Evolutionary conservation across 2,888 invertebrate genomes (phyloP), one percentile per base, ranked within the genome.

Genomic region (Sympetrum striolatum): DNA sequence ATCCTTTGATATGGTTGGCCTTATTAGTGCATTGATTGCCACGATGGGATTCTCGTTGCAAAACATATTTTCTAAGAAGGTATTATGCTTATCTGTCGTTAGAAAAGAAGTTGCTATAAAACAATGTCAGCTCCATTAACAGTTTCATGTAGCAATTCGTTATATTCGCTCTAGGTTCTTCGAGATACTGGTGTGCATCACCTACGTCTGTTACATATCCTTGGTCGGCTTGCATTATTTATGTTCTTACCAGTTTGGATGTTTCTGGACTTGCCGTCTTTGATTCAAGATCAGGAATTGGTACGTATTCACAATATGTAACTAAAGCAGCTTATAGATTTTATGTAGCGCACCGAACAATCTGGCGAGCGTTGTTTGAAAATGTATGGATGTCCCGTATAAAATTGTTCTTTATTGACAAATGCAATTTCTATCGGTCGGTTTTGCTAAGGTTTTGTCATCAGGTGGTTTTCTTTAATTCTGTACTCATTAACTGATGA

Each of bases 51-150:
- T 98, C 93, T 97, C 98, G 22, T 94, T 99, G 92, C 98, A 98
- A 94, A 98, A 99, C 94, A 98, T 99, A 92, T 98, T 97, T 94
- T 98, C 98, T 0, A 99, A 99, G 95, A 98, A 98, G 95, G 98
- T 97, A 93, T 92, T 91, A 3, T 73, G 22, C 5, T 0, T 6
- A 8, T 25, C 44, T 35, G 10, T n/a, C 10, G n/a, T 4, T 44
- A 44, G 0, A 1, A 81, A n/a, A n/a, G 25, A 44, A 44, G 10
- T 44, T 44, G 10, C 10, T 2, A n/a, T n/a, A 73, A n/a, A 8
- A 12, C 25, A 25, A 25, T 73, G 2, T n/a, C 8, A 73, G 10
- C 25, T 2, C 10, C 10, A 18, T 22, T 25, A 48, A 37, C 18
- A 81, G 14, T 31, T 31, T 15, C 35, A 31, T 35, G 31, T 53